phyloP scores from a whole-genome alignment of 2,888 invertebrate species.

The Belgica antarctica region DNA sequence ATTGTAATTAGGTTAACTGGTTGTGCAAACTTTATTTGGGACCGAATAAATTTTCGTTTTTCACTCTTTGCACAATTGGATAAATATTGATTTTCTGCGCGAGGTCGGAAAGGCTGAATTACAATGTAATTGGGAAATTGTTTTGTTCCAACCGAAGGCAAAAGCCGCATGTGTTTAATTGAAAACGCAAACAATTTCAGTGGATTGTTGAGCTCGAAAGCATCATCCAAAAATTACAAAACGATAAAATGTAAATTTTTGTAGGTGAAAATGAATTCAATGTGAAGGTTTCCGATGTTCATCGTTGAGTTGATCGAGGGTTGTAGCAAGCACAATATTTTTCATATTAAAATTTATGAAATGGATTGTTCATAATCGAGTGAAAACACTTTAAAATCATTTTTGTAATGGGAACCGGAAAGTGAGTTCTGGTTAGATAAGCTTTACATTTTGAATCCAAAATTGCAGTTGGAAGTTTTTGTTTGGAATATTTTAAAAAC shows the following conservation, averaged over 20 bases:
- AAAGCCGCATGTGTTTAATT: constrained; percentile 17
- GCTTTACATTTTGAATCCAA: no score
- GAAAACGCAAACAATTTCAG: constrained; percentile 37
- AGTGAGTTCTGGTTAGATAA: no score
- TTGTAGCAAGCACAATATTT: background rate
- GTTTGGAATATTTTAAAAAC: no score
- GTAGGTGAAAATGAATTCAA: constrained; percentile 2
- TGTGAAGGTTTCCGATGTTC: background rate
- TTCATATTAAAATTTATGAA: background rate
- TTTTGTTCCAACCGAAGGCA: background rate
- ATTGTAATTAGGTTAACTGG: background rate
- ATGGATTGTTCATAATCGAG: constrained; percentile 4
- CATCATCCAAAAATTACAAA: background rate
- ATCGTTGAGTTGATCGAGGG: background rate
- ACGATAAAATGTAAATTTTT: constrained; percentile 17
- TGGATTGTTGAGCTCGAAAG: constrained; percentile 15
- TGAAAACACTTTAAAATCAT: no score
- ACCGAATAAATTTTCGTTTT: constrained; percentile 22
- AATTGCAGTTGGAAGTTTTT: no score
- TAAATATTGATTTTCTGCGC: constrained; percentile 39
- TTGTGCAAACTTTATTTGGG: background rate
- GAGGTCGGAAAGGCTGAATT: background rate
- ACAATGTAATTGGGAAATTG: constrained; percentile 24
- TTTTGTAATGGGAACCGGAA: no score
- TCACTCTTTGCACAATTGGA: constrained; percentile 21